A percentile compares a stretch with the other conserved stretches of the same genome.
These are phyloP conservation scores for Drosophila nasuta DNA, from an alignment of 1,140 invertebrate species.

Conservation along the genomic window DNA sequence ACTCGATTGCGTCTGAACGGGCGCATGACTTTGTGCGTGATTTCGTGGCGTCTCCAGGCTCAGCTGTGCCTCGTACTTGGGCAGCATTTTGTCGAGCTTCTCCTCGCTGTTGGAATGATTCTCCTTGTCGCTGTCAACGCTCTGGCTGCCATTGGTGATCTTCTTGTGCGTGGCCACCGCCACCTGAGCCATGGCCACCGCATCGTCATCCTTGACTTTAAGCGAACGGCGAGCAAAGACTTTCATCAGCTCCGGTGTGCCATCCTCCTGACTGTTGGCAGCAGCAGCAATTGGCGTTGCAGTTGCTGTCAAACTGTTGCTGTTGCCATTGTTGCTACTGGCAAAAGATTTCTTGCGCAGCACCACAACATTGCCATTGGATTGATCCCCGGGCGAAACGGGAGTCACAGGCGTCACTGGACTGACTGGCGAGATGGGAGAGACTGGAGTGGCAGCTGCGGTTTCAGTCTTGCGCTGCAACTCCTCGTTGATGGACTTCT, in stretches of 20 bases:
- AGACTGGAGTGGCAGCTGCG: slow-evolving; percentile 13
- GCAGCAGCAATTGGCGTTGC: neutral
- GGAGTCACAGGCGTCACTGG: slow-evolving; percentile 20
- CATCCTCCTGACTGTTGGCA: slow-evolving; percentile 85
- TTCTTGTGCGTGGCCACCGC: slow-evolving; percentile 61
- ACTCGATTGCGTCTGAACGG: slow-evolving; percentile 5
- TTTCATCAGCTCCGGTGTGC: slow-evolving; percentile 91
- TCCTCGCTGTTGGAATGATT: slow-evolving; percentile 86
- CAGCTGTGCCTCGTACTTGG: slow-evolving; percentile 60
- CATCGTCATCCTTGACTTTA: slow-evolving; percentile 90
- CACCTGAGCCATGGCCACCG: slow-evolving; percentile 86
- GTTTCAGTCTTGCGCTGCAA: slow-evolving; percentile 46
- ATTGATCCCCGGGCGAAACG: slow-evolving; percentile 26
- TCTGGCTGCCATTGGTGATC: slow-evolving; percentile 62
- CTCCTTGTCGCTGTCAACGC: slow-evolving; percentile 89
- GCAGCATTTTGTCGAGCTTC: slow-evolving; percentile 67
- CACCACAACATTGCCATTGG: slow-evolving; percentile 80
- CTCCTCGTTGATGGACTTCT: slow-evolving; percentile 66
- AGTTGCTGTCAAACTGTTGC: neutral
- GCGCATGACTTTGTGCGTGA: neutral
- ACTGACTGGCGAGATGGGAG: slow-evolving; percentile 34
- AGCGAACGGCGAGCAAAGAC: slow-evolving; percentile 91
- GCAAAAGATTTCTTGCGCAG: slow-evolving; percentile 86
- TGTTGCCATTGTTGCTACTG: slow-evolving; percentile 41
- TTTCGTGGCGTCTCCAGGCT: slow-evolving; percentile 34